A percentile compares a stretch with the other conserved stretches of the same genome.
phyloP scores from a whole-genome alignment of 2,888 invertebrate species.

The Tachina lurida region DNA sequence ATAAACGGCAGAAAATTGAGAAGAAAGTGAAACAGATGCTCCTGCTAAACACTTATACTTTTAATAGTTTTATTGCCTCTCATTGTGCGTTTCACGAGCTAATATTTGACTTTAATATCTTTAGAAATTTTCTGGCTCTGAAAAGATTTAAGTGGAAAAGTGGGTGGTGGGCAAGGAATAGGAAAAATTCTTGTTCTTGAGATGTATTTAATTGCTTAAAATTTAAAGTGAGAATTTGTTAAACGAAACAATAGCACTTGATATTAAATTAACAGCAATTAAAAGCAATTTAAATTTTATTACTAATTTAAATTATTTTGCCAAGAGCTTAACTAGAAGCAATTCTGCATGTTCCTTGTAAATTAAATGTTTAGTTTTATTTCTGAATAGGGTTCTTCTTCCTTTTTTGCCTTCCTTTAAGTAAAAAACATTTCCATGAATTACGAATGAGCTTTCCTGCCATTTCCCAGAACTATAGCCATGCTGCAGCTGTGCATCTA shows the following conservation, averaged over 20 bases:
- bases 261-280: neutral
- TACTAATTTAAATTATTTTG: constrained; percentile 11
- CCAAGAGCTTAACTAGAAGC: neutral
- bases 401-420: neutral
- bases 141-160: neutral
- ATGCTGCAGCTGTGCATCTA: neutral
- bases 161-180: neutral
- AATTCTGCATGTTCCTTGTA: neutral
- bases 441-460: neutral
- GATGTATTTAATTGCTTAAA: constrained; percentile 50
- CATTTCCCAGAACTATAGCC: neutral
- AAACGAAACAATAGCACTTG: neutral
- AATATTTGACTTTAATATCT: constrained; percentile 48
- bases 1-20: constrained; percentile 11
- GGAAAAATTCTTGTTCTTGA: constrained; percentile 40
- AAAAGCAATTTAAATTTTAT: neutral
- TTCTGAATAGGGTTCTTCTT: neutral
- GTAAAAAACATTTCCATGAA: constrained; percentile 21
- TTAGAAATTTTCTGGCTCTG: constrained; percentile 30
- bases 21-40: constrained; percentile 33
- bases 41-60: constrained; percentile 26
- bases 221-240: constrained; percentile 23
- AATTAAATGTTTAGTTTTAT: neutral
- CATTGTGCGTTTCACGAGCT: constrained; percentile 55
- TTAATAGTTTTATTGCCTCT: constrained; percentile 52